These are phyloP conservation scores for Nephrotoma guestfalica DNA, from an alignment of 2,888 invertebrate species.

Conservation along the genomic window DNA sequence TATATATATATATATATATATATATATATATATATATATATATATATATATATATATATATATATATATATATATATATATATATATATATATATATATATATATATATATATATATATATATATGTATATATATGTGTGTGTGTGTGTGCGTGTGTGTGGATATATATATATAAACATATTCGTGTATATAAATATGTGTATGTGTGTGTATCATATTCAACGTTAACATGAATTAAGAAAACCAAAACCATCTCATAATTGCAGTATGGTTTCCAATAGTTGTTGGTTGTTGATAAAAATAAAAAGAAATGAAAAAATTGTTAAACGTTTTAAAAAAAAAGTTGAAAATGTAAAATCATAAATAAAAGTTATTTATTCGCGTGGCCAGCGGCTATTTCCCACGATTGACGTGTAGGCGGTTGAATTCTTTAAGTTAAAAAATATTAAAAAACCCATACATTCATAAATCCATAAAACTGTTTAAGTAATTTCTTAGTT, in stretches of 20 bases:
- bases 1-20: conserved; percentile 1
- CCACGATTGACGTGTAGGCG: conserved; percentile 1
- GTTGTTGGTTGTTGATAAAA: not conserved
- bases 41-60: not conserved
- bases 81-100: conserved; percentile 1
- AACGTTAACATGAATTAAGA: not conserved
- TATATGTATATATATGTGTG: not conserved
- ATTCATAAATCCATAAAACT: too few relatives aligned
- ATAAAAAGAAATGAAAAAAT: not conserved
- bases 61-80: conserved; percentile 1
- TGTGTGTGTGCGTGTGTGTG: not conserved
- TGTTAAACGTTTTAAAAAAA: not conserved
- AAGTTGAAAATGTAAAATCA: not conserved
- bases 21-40: conserved; percentile 2
- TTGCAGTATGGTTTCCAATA: not conserved
- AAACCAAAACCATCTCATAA: not conserved
- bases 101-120: conserved; percentile 1
- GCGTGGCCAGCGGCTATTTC: conserved; percentile 1
- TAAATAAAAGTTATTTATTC: not conserved
- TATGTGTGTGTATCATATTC: not conserved
- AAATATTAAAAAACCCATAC: not conserved
- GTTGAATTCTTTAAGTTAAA: not conserved
- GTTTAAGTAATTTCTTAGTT: too few relatives aligned
- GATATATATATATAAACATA: not conserved
- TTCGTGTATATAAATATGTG: not conserved